Evolutionary conservation across 2,888 invertebrate species (phyloP).

Genomic region (Agrotis puta): DNA sequence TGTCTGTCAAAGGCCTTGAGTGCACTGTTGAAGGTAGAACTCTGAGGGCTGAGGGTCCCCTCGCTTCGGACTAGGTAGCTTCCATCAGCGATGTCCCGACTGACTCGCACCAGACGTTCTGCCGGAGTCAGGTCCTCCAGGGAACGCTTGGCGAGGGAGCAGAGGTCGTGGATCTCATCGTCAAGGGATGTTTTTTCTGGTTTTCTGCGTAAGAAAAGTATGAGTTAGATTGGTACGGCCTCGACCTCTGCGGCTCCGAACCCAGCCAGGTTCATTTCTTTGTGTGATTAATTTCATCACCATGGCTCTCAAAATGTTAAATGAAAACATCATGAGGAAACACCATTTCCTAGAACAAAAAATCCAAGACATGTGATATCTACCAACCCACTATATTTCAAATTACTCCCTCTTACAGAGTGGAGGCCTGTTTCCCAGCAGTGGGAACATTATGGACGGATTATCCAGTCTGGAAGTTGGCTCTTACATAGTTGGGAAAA

Average conservation of each 20-base stretch:
- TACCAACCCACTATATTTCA: too few relatives aligned
- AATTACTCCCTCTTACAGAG: too few relatives aligned
- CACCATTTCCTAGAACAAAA: too few relatives aligned
- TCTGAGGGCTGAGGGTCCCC: constrained; percentile 78
- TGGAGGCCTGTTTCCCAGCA: too few relatives aligned
- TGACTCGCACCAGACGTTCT: constrained; percentile 80
- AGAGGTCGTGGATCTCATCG: constrained; percentile 79
- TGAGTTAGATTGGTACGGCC: not conserved
- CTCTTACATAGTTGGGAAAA: not conserved
- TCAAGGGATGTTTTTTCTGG: constrained; percentile 84
- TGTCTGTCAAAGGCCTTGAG: constrained; percentile 83
- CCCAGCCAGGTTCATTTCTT: too few relatives aligned
- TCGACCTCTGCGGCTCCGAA: too few relatives aligned
- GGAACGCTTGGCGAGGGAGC: constrained; percentile 79
- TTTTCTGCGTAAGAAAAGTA: constrained; percentile 65
- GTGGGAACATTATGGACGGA: too few relatives aligned
- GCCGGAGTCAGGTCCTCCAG: constrained; percentile 79
- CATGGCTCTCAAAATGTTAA: too few relatives aligned
- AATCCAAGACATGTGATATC: too few relatives aligned
- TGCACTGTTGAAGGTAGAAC: constrained; percentile 79
- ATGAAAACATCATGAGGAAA: too few relatives aligned
- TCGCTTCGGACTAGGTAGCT: constrained; percentile 83
- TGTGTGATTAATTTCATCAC: too few relatives aligned
- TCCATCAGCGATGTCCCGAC: constrained; percentile 79
- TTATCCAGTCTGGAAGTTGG: not conserved